A percentile compares a stretch with the other conserved stretches of the same genome.
phyloP scores from a whole-genome alignment of 2,113 vertebrate genomes.

The Athene noctua region DNA sequence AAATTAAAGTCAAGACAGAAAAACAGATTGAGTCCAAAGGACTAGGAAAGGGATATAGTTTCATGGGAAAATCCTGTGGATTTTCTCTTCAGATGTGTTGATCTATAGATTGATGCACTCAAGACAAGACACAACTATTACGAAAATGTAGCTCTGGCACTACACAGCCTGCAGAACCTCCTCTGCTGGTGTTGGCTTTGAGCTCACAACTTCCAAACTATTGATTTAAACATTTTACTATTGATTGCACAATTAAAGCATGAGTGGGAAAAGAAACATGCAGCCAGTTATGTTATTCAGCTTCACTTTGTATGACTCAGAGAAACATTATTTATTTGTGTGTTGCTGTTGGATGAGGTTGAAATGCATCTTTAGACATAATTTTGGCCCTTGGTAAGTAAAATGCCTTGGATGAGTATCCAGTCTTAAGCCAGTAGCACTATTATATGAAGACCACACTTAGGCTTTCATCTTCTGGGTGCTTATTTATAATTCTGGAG shows the following conservation, averaged over 20 bases:
- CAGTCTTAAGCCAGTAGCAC: not conserved
- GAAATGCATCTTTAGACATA: not conserved
- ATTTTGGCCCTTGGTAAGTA: not conserved
- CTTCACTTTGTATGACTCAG: not conserved
- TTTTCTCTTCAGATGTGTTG: not conserved
- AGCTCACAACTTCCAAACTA: slow-evolving; percentile 16
- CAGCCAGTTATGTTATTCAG: not conserved
- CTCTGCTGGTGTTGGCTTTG: not conserved
- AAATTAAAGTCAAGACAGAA: not conserved
- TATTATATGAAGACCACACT: not conserved
- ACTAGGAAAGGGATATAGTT: not conserved
- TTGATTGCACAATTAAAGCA: not conserved
- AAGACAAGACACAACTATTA: not conserved
- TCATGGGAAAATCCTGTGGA: not conserved
- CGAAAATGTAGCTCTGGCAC: not conserved
- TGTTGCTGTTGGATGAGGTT: not conserved
- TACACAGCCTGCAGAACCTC: not conserved
- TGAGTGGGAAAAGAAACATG: not conserved
- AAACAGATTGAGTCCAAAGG: not conserved
- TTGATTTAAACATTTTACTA: slow-evolving; percentile 15
- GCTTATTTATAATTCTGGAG: not conserved
- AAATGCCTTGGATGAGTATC: not conserved
- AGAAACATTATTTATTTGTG: slow-evolving; percentile 17
- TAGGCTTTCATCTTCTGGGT: not conserved
- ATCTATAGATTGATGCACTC: not conserved